Percentiles rank a stretch among this genome's conserved stretches.
Evolutionary conservation across 2,113 vertebrate genomes (phyloP).

Genomic region (Lycaon pictus): DNA sequence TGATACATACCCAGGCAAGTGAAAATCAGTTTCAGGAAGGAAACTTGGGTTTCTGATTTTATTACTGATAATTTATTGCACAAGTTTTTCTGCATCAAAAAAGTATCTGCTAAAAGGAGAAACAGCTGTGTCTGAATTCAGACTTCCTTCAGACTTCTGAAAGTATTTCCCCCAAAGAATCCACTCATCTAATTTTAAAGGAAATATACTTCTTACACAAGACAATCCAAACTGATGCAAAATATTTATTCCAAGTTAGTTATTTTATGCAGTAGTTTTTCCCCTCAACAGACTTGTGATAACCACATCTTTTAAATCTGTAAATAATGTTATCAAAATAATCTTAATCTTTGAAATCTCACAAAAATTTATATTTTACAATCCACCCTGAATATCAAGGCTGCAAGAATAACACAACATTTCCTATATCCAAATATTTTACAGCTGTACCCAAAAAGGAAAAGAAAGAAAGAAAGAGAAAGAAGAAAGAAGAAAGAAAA

Average conservation of each 20-base stretch:
- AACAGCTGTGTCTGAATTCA: conserved; percentile 22
- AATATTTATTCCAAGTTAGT: conserved; percentile 98
- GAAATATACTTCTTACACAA: conserved; percentile 78
- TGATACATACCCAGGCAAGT: neutral
- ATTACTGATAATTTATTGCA: conserved; percentile 72
- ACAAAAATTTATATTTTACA: conserved; percentile 97
- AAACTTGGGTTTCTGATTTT: conserved; percentile 61
- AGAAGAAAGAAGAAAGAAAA: conserved; percentile 78
- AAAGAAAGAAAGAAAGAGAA: conserved; percentile 82
- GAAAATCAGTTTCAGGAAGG: conserved; percentile 37
- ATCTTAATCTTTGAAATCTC: conserved; percentile 96
- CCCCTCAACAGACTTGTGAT: conserved; percentile 92
- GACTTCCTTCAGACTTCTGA: neutral
- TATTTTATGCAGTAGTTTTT: conserved; percentile 93
- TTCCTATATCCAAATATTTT: conserved; percentile 93
- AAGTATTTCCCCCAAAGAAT: conserved; percentile 36
- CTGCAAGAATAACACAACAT: conserved; percentile 94
- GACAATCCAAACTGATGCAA: conserved; percentile 94
- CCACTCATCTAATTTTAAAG: conserved; percentile 63
- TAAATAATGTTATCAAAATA: conserved; percentile 99
- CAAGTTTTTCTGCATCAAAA: conserved; percentile 59
- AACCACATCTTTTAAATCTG: conserved; percentile 94
- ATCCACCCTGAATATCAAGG: conserved; percentile 98
- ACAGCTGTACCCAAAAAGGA: conserved; percentile 92
- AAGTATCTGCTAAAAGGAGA: conserved; percentile 50